These are phyloP conservation scores for Sylvilagus bachmani DNA, from an alignment of 2,113 vertebrate genomes.

Conservation along the genomic window DNA sequence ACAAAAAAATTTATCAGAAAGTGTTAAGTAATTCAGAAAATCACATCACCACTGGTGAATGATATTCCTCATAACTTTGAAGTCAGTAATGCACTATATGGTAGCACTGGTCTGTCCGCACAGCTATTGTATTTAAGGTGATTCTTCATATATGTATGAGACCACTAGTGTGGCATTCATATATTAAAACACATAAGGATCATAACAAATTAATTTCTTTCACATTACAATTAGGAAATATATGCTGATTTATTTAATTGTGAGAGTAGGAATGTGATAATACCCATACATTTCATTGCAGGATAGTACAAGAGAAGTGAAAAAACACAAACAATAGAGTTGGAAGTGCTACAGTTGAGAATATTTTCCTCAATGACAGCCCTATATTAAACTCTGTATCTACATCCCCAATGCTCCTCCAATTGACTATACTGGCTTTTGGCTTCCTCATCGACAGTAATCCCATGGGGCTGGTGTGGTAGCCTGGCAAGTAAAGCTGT, in stretches of 20 bases:
- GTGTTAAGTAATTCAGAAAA: background rate
- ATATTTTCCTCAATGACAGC: background rate
- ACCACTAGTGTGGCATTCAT: background rate
- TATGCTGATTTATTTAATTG: background rate
- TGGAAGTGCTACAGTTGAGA: background rate
- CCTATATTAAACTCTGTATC: background rate
- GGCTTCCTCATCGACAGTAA: background rate
- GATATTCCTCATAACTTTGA: no score
- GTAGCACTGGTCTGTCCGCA: fast-evolving
- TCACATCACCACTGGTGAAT: no score
- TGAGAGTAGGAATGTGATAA: background rate
- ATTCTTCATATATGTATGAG: background rate
- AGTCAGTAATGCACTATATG: background rate
- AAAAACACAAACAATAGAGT: background rate
- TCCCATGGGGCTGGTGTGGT: no score
- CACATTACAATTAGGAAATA: background rate
- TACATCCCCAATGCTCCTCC: background rate
- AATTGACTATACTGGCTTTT: background rate
- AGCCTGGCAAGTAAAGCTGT: no score
- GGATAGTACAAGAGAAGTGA: background rate
- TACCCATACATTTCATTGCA: background rate
- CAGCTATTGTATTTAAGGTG: background rate
- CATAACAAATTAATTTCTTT: background rate
- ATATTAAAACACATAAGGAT: background rate
- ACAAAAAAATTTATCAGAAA: background rate